Evolutionary conservation across 2,113 vertebrate genomes (phyloP), one percentile per base, ranked within the genome.

Genomic region (Neoarius graeffei): DNA sequence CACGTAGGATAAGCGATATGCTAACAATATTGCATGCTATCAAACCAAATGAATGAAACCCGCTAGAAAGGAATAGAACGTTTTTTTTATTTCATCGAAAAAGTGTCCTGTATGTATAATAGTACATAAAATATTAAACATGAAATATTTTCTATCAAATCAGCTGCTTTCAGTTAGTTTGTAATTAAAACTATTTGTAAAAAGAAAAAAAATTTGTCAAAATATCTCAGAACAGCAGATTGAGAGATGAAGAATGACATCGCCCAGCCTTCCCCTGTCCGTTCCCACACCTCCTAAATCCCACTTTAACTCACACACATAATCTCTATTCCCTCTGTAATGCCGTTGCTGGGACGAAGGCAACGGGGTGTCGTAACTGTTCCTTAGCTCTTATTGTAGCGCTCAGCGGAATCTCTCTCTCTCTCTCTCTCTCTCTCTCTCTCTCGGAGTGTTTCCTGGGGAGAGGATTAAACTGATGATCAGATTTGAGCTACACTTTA

Each of bases 381-480:
- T 85, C 81, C 77, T 85, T 80, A 62, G 25, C 81, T 92, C 91
- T 94, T 94, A 94, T 94, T 92, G 80, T 5, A 1, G 1, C 86
- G 84, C 81, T 48, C 90, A 91, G 79, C 85, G 88, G 88, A 42
- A 17, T 48, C 17, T 74, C 6, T 74, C 71, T 74, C 71, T 20
- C 71, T 87, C 84, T 56, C 82, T 2, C 74, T 62, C 64, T 89
- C 90, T 77, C 74, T 77, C 48, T 54, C 74, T 79, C 50, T 79
- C 50, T 54, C 23, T 91, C 88, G 67, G 89, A 89, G 86, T 83
- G 87, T 83, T 91, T 91, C 76, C 86, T 87, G 85, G 73, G 71
- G 89, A 88, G 59, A 85, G 88, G 92, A 93, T 90, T 92, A 84
- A 90, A 86, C 91, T 90, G 91, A 85, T 76, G 5, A 91, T 94